These are phyloP conservation scores for Parochlus steinenii DNA, from an alignment of 2,888 invertebrate genomes.

Conservation along the genomic window DNA sequence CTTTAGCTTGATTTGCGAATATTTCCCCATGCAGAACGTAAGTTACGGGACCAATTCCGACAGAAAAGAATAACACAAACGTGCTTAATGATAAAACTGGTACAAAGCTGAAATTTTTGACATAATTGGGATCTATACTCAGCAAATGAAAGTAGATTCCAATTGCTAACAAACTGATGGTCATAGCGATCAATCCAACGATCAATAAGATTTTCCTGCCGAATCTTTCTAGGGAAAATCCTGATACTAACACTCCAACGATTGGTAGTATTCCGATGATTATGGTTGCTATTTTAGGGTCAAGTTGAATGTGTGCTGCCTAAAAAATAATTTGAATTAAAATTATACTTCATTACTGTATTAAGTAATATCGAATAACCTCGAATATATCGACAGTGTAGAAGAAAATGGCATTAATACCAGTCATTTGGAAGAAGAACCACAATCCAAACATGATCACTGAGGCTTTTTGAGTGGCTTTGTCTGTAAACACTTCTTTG, in stretches of 20 bases:
- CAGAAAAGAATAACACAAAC: not conserved
- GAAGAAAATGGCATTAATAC: conserved; percentile 2
- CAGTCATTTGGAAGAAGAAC: conserved; percentile 9
- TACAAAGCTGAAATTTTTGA: not conserved
- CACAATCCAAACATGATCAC: conserved; percentile 1
- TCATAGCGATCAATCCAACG: not conserved
- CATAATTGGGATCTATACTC: not conserved
- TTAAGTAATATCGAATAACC: too few relatives aligned
- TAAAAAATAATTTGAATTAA: too few relatives aligned
- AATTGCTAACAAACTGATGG: not conserved
- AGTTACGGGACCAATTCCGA: not conserved
- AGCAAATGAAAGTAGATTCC: conserved; percentile 1
- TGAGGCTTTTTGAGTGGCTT: not conserved
- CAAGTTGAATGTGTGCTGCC: too few relatives aligned
- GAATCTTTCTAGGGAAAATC: not conserved
- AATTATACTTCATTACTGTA: too few relatives aligned
- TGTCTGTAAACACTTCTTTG: not conserved
- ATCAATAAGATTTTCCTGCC: conserved; percentile 7
- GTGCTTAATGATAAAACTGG: not conserved
- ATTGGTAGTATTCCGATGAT: not conserved
- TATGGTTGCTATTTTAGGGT: not conserved
- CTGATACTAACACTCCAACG: not conserved
- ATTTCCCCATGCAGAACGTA: conserved; percentile 2
- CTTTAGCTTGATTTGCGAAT: conserved; percentile 1
- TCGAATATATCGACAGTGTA: conserved; percentile 3